Percentiles rank a stretch among this genome's conserved stretches.
These are phyloP conservation scores for Sorex fumeus DNA, from an alignment of 2,113 vertebrate genomes.

Conservation along the genomic window DNA sequence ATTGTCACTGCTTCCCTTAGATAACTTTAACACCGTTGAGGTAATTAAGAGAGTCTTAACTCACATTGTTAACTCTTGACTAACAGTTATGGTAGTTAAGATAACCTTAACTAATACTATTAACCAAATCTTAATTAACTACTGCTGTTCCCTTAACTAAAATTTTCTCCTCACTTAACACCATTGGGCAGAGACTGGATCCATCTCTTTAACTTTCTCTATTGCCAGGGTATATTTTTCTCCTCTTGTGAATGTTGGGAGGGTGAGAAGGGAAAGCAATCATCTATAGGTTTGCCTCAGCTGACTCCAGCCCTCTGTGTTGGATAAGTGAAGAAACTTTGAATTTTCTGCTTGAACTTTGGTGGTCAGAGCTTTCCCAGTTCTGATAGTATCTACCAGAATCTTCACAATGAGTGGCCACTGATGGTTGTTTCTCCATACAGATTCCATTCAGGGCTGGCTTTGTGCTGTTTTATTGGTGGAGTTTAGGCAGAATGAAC, in stretches of 20 bases:
- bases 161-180: too few species aligned
- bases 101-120: too few species aligned
- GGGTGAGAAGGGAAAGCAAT: neutral
- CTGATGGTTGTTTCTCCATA: neutral
- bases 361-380: neutral
- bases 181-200: neutral
- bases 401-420: neutral
- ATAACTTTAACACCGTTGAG: too few species aligned
- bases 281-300: neutral
- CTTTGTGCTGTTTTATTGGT: too few species aligned
- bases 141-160: too few species aligned
- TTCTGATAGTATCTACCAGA: neutral
- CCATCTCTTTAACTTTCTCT: neutral
- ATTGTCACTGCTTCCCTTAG: neutral
- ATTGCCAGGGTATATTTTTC: neutral
- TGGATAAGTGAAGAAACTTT: neutral
- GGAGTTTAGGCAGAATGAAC: neutral
- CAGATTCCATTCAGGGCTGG: neutral
- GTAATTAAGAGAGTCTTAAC: too few species aligned
- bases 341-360: neutral
- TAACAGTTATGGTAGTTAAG: too few species aligned
- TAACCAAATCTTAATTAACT: too few species aligned
- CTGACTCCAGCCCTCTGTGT: neutral
- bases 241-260: neutral
- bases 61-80: too few species aligned